A percentile compares a stretch with the other conserved stretches of the same genome.
These are phyloP conservation scores for Laspeyria flexula DNA, from an alignment of 2,888 invertebrate genomes.

Conservation along the genomic window DNA sequence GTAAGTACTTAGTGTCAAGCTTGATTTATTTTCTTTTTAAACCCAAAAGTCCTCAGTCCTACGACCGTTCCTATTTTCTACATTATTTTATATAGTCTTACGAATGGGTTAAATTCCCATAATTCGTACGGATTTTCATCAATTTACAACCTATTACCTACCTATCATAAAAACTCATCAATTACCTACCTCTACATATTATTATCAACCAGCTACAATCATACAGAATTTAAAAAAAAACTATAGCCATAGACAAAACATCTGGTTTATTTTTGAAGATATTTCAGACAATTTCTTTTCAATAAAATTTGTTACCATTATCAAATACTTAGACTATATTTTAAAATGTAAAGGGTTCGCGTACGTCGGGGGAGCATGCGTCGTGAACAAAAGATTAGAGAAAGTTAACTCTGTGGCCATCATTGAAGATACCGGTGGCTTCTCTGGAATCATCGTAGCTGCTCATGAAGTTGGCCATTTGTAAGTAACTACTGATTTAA, in stretches of 20 bases:
- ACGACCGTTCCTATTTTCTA: conserved; percentile 9
- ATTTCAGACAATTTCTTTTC: too few species aligned
- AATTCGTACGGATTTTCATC: not conserved
- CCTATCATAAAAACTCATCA: not conserved
- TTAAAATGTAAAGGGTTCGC: conserved; percentile 91
- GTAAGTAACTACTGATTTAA: conserved; percentile 86
- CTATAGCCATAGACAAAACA: not conserved
- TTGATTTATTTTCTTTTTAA: conserved; percentile 26
- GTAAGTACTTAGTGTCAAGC: conserved; percentile 30
- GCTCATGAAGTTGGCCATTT: conserved; percentile 98
- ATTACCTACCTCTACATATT: not conserved
- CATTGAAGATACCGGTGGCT: conserved; percentile 98
- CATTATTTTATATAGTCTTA: conserved; percentile 18
- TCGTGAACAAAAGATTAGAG: conserved; percentile 97
- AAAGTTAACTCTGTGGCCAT: conserved; percentile 98
- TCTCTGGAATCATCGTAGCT: conserved; percentile 98
- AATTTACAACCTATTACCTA: not conserved
- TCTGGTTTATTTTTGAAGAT: too few species aligned
- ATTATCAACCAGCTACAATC: not conserved
- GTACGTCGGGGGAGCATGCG: conserved; percentile 98
- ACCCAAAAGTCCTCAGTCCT: conserved; percentile 34
- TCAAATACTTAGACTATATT: conserved; percentile 14
- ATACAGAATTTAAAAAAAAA: not conserved
- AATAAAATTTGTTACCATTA: not conserved
- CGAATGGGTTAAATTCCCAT: conserved; percentile 2